Conservation (phyloP, 2,888 invertebrate species). For the Drosophila hawaiiensis region DNA sequence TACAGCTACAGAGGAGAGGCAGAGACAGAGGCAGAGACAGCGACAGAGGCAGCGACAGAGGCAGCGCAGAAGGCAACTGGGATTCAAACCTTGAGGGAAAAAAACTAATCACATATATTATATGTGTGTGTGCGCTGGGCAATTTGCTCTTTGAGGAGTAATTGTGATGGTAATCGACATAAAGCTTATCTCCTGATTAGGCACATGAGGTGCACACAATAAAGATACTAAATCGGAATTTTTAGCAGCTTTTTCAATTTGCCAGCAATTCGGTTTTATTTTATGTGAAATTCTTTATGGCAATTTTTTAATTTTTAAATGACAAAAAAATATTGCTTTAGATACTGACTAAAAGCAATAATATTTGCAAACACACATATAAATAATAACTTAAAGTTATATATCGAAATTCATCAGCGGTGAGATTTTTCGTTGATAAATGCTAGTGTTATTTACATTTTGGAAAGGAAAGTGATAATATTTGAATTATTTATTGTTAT, state of each 20-base stretch:
- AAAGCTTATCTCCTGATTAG: slow-evolving; percentile 77
- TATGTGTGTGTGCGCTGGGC: slow-evolving; percentile 19
- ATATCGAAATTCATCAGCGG: slow-evolving; percentile 8
- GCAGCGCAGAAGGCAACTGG: slow-evolving; percentile 26
- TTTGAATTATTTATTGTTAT: slow-evolving; percentile 4
- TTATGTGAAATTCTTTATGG: slow-evolving; percentile 20
- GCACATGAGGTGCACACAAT: slow-evolving; percentile 50
- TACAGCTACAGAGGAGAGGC: neutral
- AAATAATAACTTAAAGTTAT: neutral
- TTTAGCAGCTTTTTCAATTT: slow-evolving; percentile 45
- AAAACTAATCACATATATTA: slow-evolving; percentile 33
- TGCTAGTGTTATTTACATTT: no score
- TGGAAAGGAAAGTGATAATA: neutral
- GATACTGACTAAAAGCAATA: neutral
- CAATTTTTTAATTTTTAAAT: neutral
- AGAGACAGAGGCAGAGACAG: neutral
- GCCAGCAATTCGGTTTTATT: slow-evolving; percentile 29
- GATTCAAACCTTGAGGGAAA: slow-evolving; percentile 46
- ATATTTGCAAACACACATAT: slow-evolving; percentile 1
- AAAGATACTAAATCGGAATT: slow-evolving; percentile 65
- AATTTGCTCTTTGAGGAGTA: slow-evolving; percentile 46
- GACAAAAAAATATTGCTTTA: neutral
- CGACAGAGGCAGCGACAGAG: neutral
- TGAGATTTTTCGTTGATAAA: neutral
- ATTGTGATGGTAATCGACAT: slow-evolving; percentile 66